These are phyloP conservation scores for Zosterops lateralis DNA, from an alignment of 2,113 vertebrate genomes.

Conservation along the genomic window DNA sequence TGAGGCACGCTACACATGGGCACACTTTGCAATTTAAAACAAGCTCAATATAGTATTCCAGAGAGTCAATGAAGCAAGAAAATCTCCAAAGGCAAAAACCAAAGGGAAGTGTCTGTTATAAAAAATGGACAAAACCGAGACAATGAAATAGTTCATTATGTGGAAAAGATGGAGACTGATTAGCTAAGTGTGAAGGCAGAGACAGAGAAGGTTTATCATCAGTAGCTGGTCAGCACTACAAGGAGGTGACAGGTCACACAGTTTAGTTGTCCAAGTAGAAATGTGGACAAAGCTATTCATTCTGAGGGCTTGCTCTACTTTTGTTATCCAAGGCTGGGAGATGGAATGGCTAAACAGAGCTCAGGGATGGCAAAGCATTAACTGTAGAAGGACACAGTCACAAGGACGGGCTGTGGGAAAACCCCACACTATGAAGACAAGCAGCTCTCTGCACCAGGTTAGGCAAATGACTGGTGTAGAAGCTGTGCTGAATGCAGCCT, in stretches of 20 bases:
- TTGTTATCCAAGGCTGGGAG: not conserved
- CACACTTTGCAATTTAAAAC: not conserved
- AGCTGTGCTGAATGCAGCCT: not conserved
- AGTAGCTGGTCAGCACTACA: not conserved
- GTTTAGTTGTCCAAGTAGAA: not conserved
- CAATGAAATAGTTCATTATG: not conserved
- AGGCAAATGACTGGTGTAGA: not conserved
- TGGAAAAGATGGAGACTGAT: not conserved
- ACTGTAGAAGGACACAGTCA: not conserved
- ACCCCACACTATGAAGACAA: not conserved
- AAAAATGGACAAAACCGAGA: not conserved
- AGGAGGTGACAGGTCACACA: not conserved
- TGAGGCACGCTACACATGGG: not conserved
- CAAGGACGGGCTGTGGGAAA: not conserved
- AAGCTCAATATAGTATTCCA: not conserved
- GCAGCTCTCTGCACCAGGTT: not conserved
- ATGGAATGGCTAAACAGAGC: not conserved
- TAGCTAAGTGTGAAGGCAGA: not conserved
- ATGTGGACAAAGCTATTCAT: not conserved
- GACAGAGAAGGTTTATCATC: not conserved
- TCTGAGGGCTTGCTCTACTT: not conserved
- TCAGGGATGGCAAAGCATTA: not conserved
- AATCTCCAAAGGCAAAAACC: not conserved
- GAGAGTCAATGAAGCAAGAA: not conserved
- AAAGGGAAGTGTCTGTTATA: not conserved